Percentiles rank a stretch among this genome's conserved stretches.
These are phyloP conservation scores for Pinctada fucata DNA, from an alignment of 2,888 invertebrate species.

Conservation along the genomic window DNA sequence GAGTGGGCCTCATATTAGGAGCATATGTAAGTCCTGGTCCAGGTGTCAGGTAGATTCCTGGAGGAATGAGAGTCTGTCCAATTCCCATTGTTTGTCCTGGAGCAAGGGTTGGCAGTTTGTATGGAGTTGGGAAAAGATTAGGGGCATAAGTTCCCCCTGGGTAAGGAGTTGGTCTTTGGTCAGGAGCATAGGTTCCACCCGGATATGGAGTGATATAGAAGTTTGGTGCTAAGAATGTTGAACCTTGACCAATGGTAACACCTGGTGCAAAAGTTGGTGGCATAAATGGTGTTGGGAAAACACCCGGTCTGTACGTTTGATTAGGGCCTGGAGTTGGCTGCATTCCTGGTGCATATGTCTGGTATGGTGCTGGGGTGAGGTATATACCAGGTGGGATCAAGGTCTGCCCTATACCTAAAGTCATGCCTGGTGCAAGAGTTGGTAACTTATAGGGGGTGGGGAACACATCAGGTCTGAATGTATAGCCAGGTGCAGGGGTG, in stretches of 20 bases:
- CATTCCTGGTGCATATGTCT: slow-evolving; percentile 48
- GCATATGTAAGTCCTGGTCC: slow-evolving; percentile 48
- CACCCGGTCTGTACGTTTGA: too few species aligned
- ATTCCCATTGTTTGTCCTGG: slow-evolving; percentile 44
- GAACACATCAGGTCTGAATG: slow-evolving; percentile 25
- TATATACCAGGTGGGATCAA: slow-evolving; percentile 39
- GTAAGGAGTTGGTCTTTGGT: slow-evolving; percentile 37
- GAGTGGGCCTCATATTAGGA: slow-evolving; percentile 48
- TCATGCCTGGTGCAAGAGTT: slow-evolving; percentile 42
- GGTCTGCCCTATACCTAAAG: slow-evolving; percentile 44
- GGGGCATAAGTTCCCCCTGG: slow-evolving; percentile 41
- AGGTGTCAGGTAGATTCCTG: slow-evolving; percentile 51
- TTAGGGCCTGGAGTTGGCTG: slow-evolving; percentile 47
- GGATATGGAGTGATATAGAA: slow-evolving; percentile 29
- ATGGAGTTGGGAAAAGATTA: slow-evolving; percentile 47
- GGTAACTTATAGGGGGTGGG: slow-evolving; percentile 51
- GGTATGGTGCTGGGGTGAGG: slow-evolving; percentile 30
- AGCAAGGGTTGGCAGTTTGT: slow-evolving; percentile 35
- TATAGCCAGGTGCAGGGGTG: slow-evolving; percentile 35
- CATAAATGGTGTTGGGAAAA: slow-evolving; percentile 16
- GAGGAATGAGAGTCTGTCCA: slow-evolving; percentile 48
- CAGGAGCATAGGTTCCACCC: slow-evolving; percentile 32
- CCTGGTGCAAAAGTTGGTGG: slow-evolving; percentile 15
- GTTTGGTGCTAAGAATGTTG: slow-evolving; percentile 13
- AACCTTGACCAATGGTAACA: not conserved